Evolutionary conservation across 2,113 vertebrate species (phyloP).

Genomic region (Potamarius usumacintae): DNA sequence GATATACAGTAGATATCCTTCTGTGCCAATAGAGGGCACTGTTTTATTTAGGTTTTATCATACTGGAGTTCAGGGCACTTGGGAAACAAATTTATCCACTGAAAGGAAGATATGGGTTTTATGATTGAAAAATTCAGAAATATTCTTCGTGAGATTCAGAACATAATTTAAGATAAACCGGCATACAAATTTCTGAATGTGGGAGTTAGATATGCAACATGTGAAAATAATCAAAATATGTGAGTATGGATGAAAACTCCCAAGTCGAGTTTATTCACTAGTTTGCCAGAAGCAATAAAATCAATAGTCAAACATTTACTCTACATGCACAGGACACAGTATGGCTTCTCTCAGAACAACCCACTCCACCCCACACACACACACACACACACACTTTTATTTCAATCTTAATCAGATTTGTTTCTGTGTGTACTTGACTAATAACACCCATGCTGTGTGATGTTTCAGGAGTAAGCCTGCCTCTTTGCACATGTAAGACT

Average conservation of each 20-base stretch:
- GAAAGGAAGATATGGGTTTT: not conserved
- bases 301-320: not conserved
- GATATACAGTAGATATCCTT: not conserved
- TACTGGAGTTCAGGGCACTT: not conserved
- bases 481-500: not conserved
- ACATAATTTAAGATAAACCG: not conserved
- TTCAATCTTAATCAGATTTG: not conserved
- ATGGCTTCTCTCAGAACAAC: not conserved
- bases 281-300: not conserved
- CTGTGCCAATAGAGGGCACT: slow-evolving; percentile 17
- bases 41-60: not conserved
- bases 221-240: not conserved
- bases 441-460: not conserved
- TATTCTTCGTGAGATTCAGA: not conserved
- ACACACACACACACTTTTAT: too few relatives aligned
- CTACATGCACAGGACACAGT: not conserved
- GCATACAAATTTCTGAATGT: not conserved
- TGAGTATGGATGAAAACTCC: not conserved
- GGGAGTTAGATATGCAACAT: not conserved
- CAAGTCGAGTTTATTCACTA: not conserved
- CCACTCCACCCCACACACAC: too few relatives aligned
- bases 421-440: not conserved
- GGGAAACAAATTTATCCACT: not conserved
- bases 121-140: not conserved
- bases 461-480: not conserved